These are phyloP conservation scores for Atta cephalotes DNA, from an alignment of 1,140 invertebrate genomes.

Conservation along the genomic window DNA sequence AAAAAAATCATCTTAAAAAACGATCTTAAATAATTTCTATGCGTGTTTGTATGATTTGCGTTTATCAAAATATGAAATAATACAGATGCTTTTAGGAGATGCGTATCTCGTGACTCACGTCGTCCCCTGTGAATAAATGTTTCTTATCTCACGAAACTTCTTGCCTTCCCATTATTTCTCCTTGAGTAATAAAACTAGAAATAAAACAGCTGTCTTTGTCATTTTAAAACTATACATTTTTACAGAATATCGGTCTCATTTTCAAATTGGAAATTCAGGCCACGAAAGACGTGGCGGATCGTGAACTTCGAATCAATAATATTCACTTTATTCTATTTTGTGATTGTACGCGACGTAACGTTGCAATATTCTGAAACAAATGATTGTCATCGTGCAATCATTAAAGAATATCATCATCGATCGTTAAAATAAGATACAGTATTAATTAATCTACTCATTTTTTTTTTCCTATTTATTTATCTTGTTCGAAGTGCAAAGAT, in stretches of 20 bases:
- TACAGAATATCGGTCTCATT: slow-evolving; percentile 4
- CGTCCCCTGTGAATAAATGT: slow-evolving; percentile 8
- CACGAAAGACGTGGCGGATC: not conserved
- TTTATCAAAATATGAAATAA: slow-evolving; percentile 12
- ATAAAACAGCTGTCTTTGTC: not conserved
- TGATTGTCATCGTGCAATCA: not conserved
- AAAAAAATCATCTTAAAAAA: not conserved
- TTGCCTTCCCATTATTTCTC: not conserved
- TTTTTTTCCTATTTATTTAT: not conserved
- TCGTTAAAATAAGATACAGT: not conserved
- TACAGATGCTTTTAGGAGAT: slow-evolving; percentile 27
- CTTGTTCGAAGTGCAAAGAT: not conserved
- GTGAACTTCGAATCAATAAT: not conserved
- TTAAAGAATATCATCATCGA: not conserved
- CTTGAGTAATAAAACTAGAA: not conserved
- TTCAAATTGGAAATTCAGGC: not conserved
- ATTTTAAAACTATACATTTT: not conserved
- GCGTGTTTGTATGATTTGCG: not conserved
- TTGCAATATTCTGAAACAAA: not conserved
- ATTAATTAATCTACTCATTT: not conserved
- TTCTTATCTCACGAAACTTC: slow-evolving; percentile 16
- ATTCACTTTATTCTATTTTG: slow-evolving; percentile 6
- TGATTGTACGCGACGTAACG: not conserved
- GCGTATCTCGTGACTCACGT: slow-evolving; percentile 19
- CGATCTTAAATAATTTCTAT: not conserved